Percentiles rank a stretch among this genome's conserved stretches.
Evolutionary conservation across 2,888 invertebrate genomes (phyloP).

Genomic region (Cetonia aurata): DNA sequence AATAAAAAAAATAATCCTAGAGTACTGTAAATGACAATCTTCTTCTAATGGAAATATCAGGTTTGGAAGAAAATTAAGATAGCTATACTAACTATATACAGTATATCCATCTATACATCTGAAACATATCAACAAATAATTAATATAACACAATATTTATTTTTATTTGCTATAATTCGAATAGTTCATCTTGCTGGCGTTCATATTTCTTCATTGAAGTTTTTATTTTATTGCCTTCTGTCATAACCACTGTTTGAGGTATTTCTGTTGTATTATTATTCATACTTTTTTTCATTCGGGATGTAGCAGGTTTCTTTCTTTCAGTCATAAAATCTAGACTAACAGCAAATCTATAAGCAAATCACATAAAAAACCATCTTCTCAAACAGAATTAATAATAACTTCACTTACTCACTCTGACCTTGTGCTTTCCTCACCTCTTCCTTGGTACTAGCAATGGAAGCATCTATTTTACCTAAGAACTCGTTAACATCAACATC

Average conservation of each 20-base stretch:
- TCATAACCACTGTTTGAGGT: conserved; percentile 73
- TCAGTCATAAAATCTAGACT: conserved; percentile 45
- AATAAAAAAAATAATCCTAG: too few species aligned
- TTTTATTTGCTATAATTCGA: conserved; percentile 83
- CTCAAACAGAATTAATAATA: neutral
- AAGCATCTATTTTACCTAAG: conserved; percentile 85
- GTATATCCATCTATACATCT: conserved; percentile 14
- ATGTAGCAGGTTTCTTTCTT: conserved; percentile 59
- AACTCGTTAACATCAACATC: conserved; percentile 85
- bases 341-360: conserved; percentile 33
- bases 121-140: conserved; percentile 12
- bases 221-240: conserved; percentile 84
- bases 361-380: neutral
- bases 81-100: conserved; percentile 27
- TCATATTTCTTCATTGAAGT: conserved; percentile 83
- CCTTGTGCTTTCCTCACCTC: conserved; percentile 85
- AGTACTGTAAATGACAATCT: too few species aligned
- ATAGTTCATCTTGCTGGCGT: conserved; percentile 86
- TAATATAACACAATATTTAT: neutral
- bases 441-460: conserved; percentile 86
- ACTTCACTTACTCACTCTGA: conserved; percentile 83
- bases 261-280: conserved; percentile 61
- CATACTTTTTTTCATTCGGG: conserved; percentile 63
- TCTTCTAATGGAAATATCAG: neutral
- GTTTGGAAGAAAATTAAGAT: conserved; percentile 20